These are phyloP conservation scores for Strigamia crassipes DNA, from an alignment of 2,888 invertebrate species.

Conservation along the genomic window DNA sequence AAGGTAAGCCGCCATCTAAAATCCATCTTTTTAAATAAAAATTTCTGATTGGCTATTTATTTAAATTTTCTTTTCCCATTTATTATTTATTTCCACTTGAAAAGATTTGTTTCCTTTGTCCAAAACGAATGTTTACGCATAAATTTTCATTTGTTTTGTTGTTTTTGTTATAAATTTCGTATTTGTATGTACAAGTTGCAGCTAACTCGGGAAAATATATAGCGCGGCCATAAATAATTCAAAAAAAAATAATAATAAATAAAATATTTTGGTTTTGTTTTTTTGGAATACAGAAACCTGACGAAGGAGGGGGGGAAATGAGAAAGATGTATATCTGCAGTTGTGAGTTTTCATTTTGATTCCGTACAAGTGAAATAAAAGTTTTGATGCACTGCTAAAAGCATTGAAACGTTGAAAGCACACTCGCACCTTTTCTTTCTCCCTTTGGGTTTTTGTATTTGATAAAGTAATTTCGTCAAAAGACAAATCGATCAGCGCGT, in stretches of 20 bases:
- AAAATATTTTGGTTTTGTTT: not conserved
- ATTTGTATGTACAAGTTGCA: slow-evolving; percentile 2
- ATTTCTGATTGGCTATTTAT: not conserved
- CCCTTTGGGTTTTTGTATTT: not conserved
- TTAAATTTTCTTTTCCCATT: not conserved
- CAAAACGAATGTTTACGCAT: not conserved
- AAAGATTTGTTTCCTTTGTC: not conserved
- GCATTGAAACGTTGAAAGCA: not conserved
- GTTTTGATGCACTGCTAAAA: not conserved
- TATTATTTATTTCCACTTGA: not conserved
- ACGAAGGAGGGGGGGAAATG: not conserved
- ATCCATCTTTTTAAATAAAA: not conserved
- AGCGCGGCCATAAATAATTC: not conserved
- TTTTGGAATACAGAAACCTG: not conserved
- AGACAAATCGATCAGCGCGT: not conserved
- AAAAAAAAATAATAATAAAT: not conserved
- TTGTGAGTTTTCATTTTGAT: not conserved
- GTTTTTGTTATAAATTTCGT: not conserved
- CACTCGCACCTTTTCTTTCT: not conserved
- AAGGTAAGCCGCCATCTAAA: slow-evolving; percentile 63
- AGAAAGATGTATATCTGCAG: not conserved
- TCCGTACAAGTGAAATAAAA: not conserved
- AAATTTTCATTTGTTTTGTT: not conserved
- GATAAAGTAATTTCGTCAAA: not conserved
- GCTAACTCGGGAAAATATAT: not conserved